A percentile compares a stretch with the other conserved stretches of the same genome.
Conservation (phyloP, 2,113 vertebrate genomes). For the Lipophrys pholis region DNA sequence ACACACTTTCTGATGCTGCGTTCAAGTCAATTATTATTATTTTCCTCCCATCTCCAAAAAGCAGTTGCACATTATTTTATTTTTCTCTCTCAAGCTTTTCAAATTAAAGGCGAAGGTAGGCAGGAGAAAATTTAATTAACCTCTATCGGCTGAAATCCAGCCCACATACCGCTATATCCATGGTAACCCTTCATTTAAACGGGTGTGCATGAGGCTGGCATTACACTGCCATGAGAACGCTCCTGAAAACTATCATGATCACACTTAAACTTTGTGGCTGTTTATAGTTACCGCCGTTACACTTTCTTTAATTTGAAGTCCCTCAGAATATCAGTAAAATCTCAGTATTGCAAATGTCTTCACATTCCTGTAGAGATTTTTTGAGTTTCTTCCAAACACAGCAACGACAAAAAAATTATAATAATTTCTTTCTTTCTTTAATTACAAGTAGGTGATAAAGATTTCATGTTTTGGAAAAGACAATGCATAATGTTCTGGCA, state of each 20-base stretch:
- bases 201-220: constrained; percentile 18
- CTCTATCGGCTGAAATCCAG: constrained; percentile 52
- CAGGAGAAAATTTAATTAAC: constrained; percentile 60
- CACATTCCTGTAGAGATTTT: too few relatives aligned
- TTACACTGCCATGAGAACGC: constrained; percentile 10
- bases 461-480: too few relatives aligned
- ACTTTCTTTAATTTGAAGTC: not conserved
- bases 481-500: too few relatives aligned
- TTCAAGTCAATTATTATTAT: not conserved
- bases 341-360: too few relatives aligned
- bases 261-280: not conserved
- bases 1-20: constrained; percentile 6
- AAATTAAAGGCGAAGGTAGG: constrained; percentile 55
- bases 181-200: constrained; percentile 55
- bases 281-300: not conserved
- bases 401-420: too few relatives aligned
- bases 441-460: too few relatives aligned
- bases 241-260: constrained; percentile 19
- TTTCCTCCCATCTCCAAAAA: constrained; percentile 1
- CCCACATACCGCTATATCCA: constrained; percentile 65
- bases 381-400: too few relatives aligned
- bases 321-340: too few relatives aligned
- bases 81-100: constrained; percentile 21
- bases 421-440: too few relatives aligned
- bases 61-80: not conserved